Evolutionary conservation across 2,113 vertebrate genomes (phyloP).

Genomic region (Menidia beryllina): DNA sequence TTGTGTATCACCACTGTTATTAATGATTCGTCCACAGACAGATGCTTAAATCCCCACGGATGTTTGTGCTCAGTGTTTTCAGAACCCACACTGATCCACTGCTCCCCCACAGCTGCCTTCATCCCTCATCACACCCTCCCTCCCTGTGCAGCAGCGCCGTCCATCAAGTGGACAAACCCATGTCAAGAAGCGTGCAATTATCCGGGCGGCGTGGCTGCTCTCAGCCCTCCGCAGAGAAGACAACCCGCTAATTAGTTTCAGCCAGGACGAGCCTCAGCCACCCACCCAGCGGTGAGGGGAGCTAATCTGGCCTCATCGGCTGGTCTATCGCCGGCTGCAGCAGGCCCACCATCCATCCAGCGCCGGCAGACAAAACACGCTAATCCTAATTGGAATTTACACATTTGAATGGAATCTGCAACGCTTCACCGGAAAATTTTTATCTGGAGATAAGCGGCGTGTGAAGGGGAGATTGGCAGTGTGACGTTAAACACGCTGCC

Average conservation of each 20-base stretch:
- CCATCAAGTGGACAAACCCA: slow-evolving; percentile 6
- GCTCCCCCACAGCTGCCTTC: slow-evolving; percentile 38
- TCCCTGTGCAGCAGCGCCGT: slow-evolving; percentile 35
- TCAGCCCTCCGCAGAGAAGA: neutral
- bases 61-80: too few relatives aligned
- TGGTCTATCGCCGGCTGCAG: slow-evolving; percentile 13
- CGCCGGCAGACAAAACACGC: slow-evolving; percentile 36
- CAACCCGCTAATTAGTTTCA: slow-evolving; percentile 50
- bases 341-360: slow-evolving; percentile 29
- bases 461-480: slow-evolving; percentile 15
- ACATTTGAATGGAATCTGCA: slow-evolving; percentile 49
- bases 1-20: too few relatives aligned
- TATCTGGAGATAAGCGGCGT: slow-evolving; percentile 52
- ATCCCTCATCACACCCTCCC: slow-evolving; percentile 20
- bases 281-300: neutral
- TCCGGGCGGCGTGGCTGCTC: slow-evolving; percentile 5
- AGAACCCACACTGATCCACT: too few relatives aligned
- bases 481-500: slow-evolving; percentile 35
- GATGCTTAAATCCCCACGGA: too few relatives aligned
- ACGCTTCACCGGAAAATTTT: slow-evolving; percentile 35
- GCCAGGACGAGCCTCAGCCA: neutral
- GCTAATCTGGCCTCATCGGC: slow-evolving; percentile 57
- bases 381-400: slow-evolving; percentile 76
- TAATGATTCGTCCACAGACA: too few relatives aligned
- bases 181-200: slow-evolving; percentile 44